Evolutionary conservation across 2,113 vertebrate species (phyloP), one percentile per base, ranked within the genome.

Genomic region (Himantopus leucocephalus): DNA sequence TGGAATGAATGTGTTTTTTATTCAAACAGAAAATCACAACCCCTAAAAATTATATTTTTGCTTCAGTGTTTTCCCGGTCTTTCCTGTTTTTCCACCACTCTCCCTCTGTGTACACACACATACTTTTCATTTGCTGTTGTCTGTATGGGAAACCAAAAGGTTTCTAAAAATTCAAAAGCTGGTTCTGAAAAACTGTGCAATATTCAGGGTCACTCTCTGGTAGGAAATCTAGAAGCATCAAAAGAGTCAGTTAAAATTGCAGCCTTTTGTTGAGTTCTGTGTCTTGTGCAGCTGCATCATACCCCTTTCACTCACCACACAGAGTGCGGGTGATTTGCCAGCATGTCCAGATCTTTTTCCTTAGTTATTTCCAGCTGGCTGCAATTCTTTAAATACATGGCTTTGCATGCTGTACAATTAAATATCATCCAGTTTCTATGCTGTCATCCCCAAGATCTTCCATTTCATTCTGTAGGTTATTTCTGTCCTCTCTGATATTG

Each of bases 311-410:
- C 82, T 87, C 27, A 56, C 18, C 32, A 85, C 60, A 34, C 8
- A 67, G 68, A 70, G 48, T 47, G 56, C 0, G 3, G 84, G 56
- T 81, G 64, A 78, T 89, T 72, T 80, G 66, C 84, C 80, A 91
- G 48, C 30, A 8, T 26, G 12, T 76, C 91, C 73, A 95, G 56
- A 78, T 75, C 56, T 74, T 77, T 81, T 58, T 74, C 60, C 56
- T 78, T 48, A 63, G 73, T 77, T n/a, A 64, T 87, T 96, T 87
- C 77, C 91, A 94, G 86, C 47, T 87, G 93, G 21, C 39, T 81
- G 64, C 73, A 82, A 43, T 55, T 94, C 77, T 53, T 90, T 88
- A 85, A 94, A 94, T 89, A 71, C 53, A 37, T 14, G 35, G 39
- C 48, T 87, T 79, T 81, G n/a, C 5, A 10, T 59, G 26, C 64